Evolutionary conservation across 2,888 invertebrate species (phyloP).

Genomic region (Polyommatus icarus): DNA sequence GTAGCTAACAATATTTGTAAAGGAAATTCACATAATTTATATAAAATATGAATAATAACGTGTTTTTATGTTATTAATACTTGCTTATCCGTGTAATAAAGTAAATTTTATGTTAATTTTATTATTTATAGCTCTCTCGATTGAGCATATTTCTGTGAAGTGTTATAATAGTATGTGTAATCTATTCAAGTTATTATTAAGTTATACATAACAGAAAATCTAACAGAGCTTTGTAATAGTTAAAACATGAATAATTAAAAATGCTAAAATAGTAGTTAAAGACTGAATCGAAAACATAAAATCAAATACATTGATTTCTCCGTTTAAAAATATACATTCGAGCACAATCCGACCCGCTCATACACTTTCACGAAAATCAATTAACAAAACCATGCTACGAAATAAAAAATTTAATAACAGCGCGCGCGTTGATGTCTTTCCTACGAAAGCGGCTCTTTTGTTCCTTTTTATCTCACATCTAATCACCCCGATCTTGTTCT

Average conservation of each 20-base stretch:
- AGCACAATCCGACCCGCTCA: constrained; percentile 44
- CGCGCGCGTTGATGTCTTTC: constrained; percentile 76
- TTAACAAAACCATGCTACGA: constrained; percentile 47
- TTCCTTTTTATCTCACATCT: constrained; percentile 25
- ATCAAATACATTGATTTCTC: neutral
- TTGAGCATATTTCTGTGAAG: neutral
- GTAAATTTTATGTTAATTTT: neutral
- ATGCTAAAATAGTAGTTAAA: neutral
- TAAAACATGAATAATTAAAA: neutral
- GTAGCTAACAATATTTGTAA: neutral
- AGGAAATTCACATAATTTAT: constrained; percentile 15
- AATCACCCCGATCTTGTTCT: constrained; percentile 29
- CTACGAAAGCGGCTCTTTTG: constrained; percentile 46
- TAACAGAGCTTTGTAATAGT: neutral
- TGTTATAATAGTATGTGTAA: neutral
- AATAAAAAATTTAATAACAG: constrained; percentile 48
- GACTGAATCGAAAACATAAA: neutral
- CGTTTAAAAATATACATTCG: neutral
- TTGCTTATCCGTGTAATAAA: constrained; percentile 2
- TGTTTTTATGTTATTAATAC: neutral
- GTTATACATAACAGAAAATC: neutral
- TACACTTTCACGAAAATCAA: constrained; percentile 48
- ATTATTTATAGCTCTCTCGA: neutral
- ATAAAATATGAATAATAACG: constrained; percentile 1
- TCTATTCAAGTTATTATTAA: neutral